These are phyloP conservation scores for Phrynocephalus forsythii DNA, from an alignment of 2,797 vertebrate species.

Conservation along the genomic window DNA sequence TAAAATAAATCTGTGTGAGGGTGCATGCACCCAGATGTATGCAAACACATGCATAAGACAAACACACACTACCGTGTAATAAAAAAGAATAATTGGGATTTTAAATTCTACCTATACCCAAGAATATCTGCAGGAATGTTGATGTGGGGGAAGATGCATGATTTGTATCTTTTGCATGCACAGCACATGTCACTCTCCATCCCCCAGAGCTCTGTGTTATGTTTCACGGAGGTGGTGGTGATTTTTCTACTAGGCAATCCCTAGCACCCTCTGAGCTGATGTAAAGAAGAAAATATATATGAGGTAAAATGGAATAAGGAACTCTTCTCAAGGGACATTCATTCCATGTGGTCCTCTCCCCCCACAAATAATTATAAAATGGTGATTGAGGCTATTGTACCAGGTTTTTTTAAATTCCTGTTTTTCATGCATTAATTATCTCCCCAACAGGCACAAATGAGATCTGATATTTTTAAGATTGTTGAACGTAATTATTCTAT, in stretches of 20 bases:
- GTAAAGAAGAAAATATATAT: neutral
- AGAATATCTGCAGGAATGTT: too few species aligned
- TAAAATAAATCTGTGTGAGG: neutral
- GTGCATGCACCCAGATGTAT: too few species aligned
- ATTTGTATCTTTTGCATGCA: too few species aligned
- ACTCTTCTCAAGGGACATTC: conserved; percentile 25
- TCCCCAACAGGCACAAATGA: conserved; percentile 40
- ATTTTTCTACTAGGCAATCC: neutral
- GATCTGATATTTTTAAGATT: conserved; percentile 40
- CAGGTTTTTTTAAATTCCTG: conserved; percentile 3
- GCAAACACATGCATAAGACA: neutral
- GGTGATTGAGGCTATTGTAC: conserved; percentile 17
- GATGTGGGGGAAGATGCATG: too few species aligned
- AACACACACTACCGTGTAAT: neutral
- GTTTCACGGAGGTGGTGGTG: neutral
- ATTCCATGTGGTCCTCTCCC: conserved; percentile 38
- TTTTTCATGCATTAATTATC: conserved; percentile 46
- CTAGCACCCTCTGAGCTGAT: neutral
- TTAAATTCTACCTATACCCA: neutral
- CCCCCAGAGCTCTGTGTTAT: too few species aligned
- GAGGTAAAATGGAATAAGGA: neutral
- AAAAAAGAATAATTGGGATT: conserved; percentile 1
- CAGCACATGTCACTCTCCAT: too few species aligned
- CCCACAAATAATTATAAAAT: conserved; percentile 28
- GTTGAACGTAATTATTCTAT: conserved; percentile 39